Conservation (phyloP, 2,888 invertebrate genomes). For the Lottia gigantea region DNA sequence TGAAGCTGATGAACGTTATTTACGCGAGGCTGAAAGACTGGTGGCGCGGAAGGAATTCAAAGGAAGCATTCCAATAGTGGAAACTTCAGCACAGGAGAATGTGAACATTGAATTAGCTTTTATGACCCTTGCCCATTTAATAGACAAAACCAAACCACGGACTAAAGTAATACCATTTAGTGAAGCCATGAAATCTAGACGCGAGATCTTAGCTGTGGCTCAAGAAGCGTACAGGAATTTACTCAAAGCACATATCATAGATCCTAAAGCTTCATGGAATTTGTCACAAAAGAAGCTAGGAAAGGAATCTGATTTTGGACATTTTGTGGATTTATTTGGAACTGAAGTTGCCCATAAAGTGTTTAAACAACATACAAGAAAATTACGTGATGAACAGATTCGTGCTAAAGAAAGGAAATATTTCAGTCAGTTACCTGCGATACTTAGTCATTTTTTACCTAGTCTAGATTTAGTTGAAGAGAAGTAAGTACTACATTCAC, state of each 20-base stretch:
- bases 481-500: conserved; percentile 69
- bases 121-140: conserved; percentile 89
- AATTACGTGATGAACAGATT: conserved; percentile 83
- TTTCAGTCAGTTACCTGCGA: conserved; percentile 81
- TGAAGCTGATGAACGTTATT: conserved; percentile 81
- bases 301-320: conserved; percentile 88
- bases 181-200: conserved; percentile 86
- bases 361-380: conserved; percentile 82
- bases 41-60: conserved; percentile 92
- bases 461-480: conserved; percentile 78
- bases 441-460: conserved; percentile 82
- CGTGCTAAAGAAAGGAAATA: conserved; percentile 81
- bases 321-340: conserved; percentile 87
- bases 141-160: conserved; percentile 85
- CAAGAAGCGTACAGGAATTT: conserved; percentile 90
- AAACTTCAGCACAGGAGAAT: conserved; percentile 95
- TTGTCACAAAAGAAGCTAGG: conserved; percentile 82
- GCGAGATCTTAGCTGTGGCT: conserved; percentile 89
- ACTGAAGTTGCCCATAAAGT: conserved; percentile 83
- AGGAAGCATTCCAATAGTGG: conserved; percentile 81
- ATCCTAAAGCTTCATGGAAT: conserved; percentile 79
- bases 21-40: conserved; percentile 84
- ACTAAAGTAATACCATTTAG: conserved; percentile 75
- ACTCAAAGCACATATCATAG: conserved; percentile 82
- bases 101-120: conserved; percentile 92